phyloP scores from a whole-genome alignment of 2,888 invertebrate species.

The Brachyopa scutellaris region DNA sequence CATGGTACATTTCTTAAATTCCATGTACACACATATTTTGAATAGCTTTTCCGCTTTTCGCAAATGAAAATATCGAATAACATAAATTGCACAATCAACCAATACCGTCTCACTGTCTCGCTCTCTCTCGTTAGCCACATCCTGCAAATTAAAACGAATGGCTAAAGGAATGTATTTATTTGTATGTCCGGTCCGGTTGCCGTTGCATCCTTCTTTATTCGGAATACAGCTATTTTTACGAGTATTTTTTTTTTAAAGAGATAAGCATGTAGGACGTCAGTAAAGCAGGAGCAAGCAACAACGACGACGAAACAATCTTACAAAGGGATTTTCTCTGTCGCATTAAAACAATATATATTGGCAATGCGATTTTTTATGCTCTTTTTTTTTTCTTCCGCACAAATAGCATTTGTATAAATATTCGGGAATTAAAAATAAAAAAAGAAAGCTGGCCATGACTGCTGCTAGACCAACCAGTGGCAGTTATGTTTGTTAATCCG shows the following conservation, averaged over 20 bases:
- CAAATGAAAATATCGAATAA: slow-evolving; percentile 9
- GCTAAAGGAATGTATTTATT: slow-evolving; percentile 62
- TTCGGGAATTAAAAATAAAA: slow-evolving; percentile 65
- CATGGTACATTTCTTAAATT: too few relatives aligned
- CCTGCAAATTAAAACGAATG: slow-evolving; percentile 66
- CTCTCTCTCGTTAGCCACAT: slow-evolving; percentile 47
- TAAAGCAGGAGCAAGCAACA: neutral
- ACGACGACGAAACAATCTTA: slow-evolving; percentile 40
- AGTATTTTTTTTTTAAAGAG: slow-evolving; percentile 28
- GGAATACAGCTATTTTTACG: neutral
- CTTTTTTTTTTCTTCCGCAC: slow-evolving; percentile 10
- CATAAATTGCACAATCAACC: slow-evolving; percentile 52
- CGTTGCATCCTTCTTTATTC: slow-evolving; percentile 52
- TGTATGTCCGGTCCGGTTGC: slow-evolving; percentile 27
- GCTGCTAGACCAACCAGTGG: slow-evolving; percentile 19
- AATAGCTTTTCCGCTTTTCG: neutral
- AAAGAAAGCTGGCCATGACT: slow-evolving; percentile 46
- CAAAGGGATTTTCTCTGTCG: slow-evolving; percentile 69
- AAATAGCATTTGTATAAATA: slow-evolving; percentile 55
- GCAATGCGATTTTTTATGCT: slow-evolving; percentile 18
- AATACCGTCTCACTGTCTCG: slow-evolving; percentile 8
- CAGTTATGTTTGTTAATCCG: slow-evolving; percentile 63
- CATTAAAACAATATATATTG: slow-evolving; percentile 62
- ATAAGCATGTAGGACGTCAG: slow-evolving; percentile 49
- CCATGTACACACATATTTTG: too few relatives aligned